Base-by-base conservation (phyloP, 2,888 invertebrate genomes). In the Philhelius pedissequus region DNA sequence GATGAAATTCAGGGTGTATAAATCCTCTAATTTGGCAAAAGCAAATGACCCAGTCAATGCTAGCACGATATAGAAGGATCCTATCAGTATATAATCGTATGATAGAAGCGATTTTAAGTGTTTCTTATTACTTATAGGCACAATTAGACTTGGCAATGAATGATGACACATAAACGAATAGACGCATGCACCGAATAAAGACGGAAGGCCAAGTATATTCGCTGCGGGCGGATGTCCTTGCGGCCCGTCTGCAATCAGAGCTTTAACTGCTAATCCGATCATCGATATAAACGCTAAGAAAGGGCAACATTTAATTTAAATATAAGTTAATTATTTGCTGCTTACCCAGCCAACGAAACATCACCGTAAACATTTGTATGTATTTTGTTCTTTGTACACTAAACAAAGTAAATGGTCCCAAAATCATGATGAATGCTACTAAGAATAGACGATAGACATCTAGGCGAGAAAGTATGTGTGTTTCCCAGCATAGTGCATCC, bases 161-260 rank as follows among this genome's bases (percentile, higher is more conserved):
- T 99, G 99, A 90, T 99, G 99, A 89, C 99, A 99, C 99, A 99
- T 99, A 93, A 99, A 99, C 52, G 99, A 98, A 91, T 99, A 99
- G 11, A 99, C 96, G 90, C 98, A 97, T 45, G 97, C 96, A 8
- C 99, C 99, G 91, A 99, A 98, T 32, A 99, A 93, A 8, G 96
- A 95, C 3, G 99, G 99, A 87, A 98, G 92, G 18, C 96, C 95
- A 40, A 93, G 92, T 64, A 97, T 90, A 90, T 95, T 94, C 45
- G 95, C 94, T 0, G 94, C 92, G 0, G 93, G 93, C 0, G 98
- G 98, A 71, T 88, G 88, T 11, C 96, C 97, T 88, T 94, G 93
- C 13, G 95, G 93, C 1, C 95, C 94, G 66, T 93, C 90, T 0
- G 91, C 90, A 58, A 93, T 87, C 48, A 95, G 89, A 88, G 94